Evolutionary conservation across 2,888 invertebrate species (phyloP), one percentile per base, ranked within the genome.

Genomic region (Ypsolopha sequella): DNA sequence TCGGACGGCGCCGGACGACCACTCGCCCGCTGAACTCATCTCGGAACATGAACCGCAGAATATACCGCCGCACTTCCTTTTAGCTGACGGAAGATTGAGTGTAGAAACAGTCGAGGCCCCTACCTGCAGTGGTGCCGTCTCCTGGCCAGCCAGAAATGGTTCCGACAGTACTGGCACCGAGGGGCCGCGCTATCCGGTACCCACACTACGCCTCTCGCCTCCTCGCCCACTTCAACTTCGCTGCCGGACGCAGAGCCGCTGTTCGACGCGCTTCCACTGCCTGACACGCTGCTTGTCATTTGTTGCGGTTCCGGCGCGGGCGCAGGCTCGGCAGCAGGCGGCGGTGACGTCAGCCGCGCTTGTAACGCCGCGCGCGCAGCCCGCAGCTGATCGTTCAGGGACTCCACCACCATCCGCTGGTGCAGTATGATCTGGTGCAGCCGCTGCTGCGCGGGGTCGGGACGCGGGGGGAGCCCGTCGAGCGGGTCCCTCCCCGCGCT

Each of bases 51-150:
- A 94, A 34, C 94, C 92, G 87, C 97, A 98, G 88, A 97, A 98
- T 63, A 98, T 94, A 65, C 94, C 93, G 49, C 97, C 97, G 85
- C 97, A 98, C 62, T 93, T 93, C 80, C 24, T 24, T 24, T n/a
- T 2, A 24, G 4, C 24, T 24, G 24, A 24, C 2, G 24, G 24
- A 24, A 24, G 2, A 24, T 24, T 24, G 24, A 3, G 24, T 24
- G 24, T n/a, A n/a, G n/a, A n/a, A n/a, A n/a, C n/a, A n/a, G n/a
- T 1, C 70, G 64, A 55, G 39, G 39, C 13, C 50, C 53, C 53
- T 64, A 96, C 96, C 97, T 92, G 92, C 97, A 98, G 87, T 98
- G 97, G 86, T 98, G 97, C 70, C 95, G 92, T 63, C 97, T 89
- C 60, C 94, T 88, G 52, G 95, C 95, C 43, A 96, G 88, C 95